Evolutionary conservation across 1,140 invertebrate genomes (phyloP).

Genomic region (Euschistus heros): DNA sequence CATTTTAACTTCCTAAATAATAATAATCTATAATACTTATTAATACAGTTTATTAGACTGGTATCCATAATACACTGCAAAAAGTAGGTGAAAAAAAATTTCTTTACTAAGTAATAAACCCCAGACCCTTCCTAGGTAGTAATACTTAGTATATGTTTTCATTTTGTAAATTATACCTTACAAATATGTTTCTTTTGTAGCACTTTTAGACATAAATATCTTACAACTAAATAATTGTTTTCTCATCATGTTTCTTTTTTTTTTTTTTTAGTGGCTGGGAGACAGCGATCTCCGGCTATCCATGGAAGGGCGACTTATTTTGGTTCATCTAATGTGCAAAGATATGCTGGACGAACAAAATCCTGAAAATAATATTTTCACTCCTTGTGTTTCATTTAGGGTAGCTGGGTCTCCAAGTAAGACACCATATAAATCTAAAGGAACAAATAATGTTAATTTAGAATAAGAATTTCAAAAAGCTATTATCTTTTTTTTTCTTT

Average conservation of each 20-base stretch:
- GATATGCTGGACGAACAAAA: constrained; percentile 46
- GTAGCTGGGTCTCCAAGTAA: constrained; percentile 73
- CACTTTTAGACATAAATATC: too few species aligned
- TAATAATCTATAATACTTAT: too few species aligned
- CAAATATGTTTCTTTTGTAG: background rate
- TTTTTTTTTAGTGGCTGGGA: constrained; percentile 73
- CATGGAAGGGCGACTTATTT: constrained; percentile 65
- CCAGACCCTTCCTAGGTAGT: too few species aligned
- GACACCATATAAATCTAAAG: background rate
- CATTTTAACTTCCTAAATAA: too few species aligned
- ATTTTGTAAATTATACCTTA: background rate
- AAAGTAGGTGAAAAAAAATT: too few species aligned
- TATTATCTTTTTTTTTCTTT: background rate
- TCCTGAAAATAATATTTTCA: constrained; percentile 42
- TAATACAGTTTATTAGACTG: too few species aligned
- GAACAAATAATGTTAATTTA: too few species aligned
- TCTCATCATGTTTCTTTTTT: constrained; percentile 28
- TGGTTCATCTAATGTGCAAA: constrained; percentile 66
- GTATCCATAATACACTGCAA: too few species aligned
- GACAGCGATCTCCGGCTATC: constrained; percentile 55
- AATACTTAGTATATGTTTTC: too few species aligned
- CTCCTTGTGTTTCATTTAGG: constrained; percentile 71
- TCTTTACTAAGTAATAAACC: too few species aligned
- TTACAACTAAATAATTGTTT: too few species aligned
- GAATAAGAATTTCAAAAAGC: too few species aligned